Evolutionary conservation across 2,888 invertebrate species (phyloP).

Genomic region (Muschampia plurimacula): DNA sequence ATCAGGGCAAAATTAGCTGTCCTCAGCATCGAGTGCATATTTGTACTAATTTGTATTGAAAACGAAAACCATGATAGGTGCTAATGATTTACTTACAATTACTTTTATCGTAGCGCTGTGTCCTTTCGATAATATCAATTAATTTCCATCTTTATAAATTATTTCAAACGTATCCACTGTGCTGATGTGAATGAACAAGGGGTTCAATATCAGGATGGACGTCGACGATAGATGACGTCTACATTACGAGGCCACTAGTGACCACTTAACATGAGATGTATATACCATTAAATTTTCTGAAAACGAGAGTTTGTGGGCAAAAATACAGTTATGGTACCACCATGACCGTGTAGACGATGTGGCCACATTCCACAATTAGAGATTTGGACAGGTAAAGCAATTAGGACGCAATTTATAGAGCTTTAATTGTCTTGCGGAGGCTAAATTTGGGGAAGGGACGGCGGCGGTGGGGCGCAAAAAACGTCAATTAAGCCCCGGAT

Average conservation of each 20-base stretch:
- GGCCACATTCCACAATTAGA: slow-evolving; percentile 65
- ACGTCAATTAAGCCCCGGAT: slow-evolving; percentile 58
- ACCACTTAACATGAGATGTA: slow-evolving; percentile 14
- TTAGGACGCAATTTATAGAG: slow-evolving; percentile 65
- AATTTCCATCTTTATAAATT: no score
- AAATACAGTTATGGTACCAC: slow-evolving; percentile 71
- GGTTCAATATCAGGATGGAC: slow-evolving; percentile 7
- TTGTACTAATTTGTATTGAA: slow-evolving; percentile 2
- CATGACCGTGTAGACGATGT: slow-evolving; percentile 52
- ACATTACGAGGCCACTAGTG: neutral
- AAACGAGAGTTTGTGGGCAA: slow-evolving; percentile 79
- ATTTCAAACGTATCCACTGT: no score
- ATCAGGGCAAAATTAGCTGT: neutral
- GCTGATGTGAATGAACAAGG: no score
- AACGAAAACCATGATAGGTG: neutral
- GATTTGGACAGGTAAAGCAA: slow-evolving; percentile 65
- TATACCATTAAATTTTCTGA: slow-evolving; percentile 42
- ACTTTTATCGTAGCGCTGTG: neutral
- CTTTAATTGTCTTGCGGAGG: slow-evolving; percentile 61
- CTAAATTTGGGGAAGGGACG: slow-evolving; percentile 55
- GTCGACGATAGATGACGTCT: neutral
- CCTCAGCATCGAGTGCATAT: neutral
- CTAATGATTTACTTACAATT: neutral
- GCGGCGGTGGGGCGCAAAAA: slow-evolving; percentile 52
- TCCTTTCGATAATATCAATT: neutral